Base-by-base conservation (phyloP, 2,888 invertebrate genomes). In the Fragum sueziense region DNA sequence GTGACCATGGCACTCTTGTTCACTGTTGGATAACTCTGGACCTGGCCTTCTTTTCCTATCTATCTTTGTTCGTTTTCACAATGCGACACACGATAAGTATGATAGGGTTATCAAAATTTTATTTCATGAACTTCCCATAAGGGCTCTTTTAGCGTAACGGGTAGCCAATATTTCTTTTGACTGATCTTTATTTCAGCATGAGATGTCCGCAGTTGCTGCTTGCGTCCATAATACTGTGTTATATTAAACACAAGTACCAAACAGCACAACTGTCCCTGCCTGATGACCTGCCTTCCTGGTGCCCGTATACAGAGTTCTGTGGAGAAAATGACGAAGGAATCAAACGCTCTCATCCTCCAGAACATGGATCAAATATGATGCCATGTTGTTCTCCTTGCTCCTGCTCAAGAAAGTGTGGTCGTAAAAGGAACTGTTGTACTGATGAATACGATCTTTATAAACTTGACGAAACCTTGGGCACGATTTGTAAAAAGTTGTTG, bases 371-470 rank as follows among this genome's bases (percentile, higher is more conserved):
- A 14, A 47, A 47, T 47, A 9, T 57, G 25, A 57, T 57, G 57
- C 57, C 57, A 3, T 57, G 57, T 25, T 57, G 57, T 25, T 22
- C 22, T 3, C 11, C 22, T 2, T 57, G 57, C 25, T 57, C 57
- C 25, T 57, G 57, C 25, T 57, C 57, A 11, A 25, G 25, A 57
- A 25, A 57, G 9, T 57, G 57, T 57, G 57, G 57, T 27, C 57
- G 57, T 25, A 57, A 57, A 57, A 22, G 57, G 25, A 57, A 57
- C 25, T 57, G 57, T 57, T 57, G 57, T 57, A 57, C 9, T 14
- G n/a, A 57, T 57, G 57, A 57, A 57, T 27, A 57, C 25, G 57
- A 57, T 25, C 25, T 57, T 2, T 57, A 57, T 14, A 57, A 14
- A 57, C 11, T 57, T 25, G 57, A 57, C 6, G 57, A 57, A 57